Conservation (phyloP, 2,888 invertebrate species). For the Phalangium opilio region DNA sequence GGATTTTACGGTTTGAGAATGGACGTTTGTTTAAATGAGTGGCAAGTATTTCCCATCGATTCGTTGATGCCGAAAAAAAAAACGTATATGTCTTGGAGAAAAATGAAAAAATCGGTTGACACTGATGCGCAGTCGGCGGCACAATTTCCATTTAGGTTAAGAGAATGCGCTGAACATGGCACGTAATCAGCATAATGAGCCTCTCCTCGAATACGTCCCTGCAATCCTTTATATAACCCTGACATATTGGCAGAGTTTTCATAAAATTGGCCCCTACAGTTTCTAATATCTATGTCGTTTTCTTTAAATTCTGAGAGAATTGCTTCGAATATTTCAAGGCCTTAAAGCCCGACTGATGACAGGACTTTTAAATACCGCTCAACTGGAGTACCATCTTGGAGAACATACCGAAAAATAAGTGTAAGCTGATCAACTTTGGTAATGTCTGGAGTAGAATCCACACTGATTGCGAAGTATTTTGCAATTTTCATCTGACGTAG, state of each 20-base stretch:
- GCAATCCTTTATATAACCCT: too few relatives aligned
- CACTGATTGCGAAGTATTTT: conserved; percentile 6
- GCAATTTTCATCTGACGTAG: neutral
- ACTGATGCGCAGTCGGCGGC: neutral
- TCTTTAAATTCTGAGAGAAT: conserved; percentile 3
- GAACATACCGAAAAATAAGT: conserved; percentile 8
- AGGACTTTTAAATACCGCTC: neutral
- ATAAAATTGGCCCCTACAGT: conserved; percentile 14
- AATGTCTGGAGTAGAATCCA: conserved; percentile 14
- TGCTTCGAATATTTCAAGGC: neutral
- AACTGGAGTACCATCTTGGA: neutral
- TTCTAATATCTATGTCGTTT: conserved; percentile 8
- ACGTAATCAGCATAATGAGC: neutral
- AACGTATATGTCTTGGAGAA: neutral
- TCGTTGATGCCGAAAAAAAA: neutral
- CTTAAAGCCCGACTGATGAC: conserved; percentile 1
- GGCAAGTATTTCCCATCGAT: neutral
- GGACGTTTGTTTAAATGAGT: neutral
- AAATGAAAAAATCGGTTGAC: neutral
- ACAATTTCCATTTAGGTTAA: neutral
- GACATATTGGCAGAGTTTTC: neutral
- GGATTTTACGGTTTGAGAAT: neutral
- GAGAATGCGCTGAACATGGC: neutral
- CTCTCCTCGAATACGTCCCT: neutral
- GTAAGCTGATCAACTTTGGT: conserved; percentile 15